phyloP scores from a whole-genome alignment of 1,140 invertebrate species.

The Formica exsecta region DNA sequence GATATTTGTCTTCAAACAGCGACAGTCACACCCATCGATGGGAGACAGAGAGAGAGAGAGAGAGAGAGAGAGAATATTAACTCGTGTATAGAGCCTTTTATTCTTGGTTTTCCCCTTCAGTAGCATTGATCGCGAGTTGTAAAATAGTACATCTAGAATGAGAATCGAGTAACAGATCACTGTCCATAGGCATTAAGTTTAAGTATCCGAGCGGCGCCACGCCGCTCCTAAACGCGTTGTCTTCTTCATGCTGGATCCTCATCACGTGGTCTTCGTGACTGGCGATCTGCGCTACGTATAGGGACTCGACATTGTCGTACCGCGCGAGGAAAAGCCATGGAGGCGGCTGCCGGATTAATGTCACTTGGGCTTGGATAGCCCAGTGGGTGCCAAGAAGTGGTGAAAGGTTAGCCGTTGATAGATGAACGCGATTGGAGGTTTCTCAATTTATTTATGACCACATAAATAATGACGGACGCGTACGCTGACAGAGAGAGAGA shows the following conservation, averaged over 20 bases:
- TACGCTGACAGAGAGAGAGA: neutral
- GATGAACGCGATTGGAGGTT: constrained; percentile 39
- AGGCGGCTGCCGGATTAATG: constrained; percentile 54
- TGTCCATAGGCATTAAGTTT: constrained; percentile 65
- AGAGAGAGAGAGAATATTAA: neutral
- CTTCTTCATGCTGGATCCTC: constrained; percentile 5
- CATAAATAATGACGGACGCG: constrained; percentile 50
- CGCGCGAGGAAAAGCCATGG: constrained; percentile 24
- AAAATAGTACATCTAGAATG: constrained; percentile 30
- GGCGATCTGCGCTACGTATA: constrained; percentile 24
- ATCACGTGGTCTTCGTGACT: constrained; percentile 26
- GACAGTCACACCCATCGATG: constrained; percentile 42
- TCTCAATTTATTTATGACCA: constrained; percentile 52
- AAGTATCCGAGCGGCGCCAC: constrained; percentile 71
- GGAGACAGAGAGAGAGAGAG: neutral
- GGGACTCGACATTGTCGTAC: constrained; percentile 17
- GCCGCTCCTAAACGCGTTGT: constrained; percentile 16
- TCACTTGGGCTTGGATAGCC: constrained; percentile 25
- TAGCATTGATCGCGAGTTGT: constrained; percentile 29
- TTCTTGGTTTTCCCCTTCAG: neutral
- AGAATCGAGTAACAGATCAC: constrained; percentile 58
- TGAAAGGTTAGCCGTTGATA: constrained; percentile 51
- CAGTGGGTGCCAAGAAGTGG: constrained; percentile 28
- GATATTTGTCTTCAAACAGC: constrained; percentile 76
- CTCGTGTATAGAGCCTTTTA: neutral